phyloP scores from a whole-genome alignment of 2,113 vertebrate species.

The Ceyx melanurus region DNA sequence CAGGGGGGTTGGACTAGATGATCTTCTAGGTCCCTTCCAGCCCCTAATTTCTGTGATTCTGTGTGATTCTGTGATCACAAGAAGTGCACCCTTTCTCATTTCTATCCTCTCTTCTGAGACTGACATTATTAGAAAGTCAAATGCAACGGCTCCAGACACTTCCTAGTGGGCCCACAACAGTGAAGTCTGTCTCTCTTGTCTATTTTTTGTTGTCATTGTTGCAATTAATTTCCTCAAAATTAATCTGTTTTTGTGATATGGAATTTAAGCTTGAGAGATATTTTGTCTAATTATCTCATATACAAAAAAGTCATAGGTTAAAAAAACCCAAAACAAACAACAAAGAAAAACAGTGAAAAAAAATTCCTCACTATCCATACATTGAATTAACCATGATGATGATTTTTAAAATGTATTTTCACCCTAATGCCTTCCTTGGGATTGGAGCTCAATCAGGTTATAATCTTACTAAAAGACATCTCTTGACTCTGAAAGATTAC shows the following conservation, averaged over 20 bases:
- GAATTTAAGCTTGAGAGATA: background rate
- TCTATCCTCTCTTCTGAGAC: conserved; percentile 31
- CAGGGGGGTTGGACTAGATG: too few relatives aligned
- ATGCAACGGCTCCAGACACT: background rate
- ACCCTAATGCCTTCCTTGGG: background rate
- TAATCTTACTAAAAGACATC: background rate
- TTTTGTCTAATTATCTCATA: background rate
- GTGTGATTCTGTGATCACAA: background rate
- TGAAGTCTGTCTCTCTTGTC: background rate
- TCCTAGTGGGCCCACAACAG: background rate
- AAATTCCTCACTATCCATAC: background rate
- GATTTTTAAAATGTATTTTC: background rate
- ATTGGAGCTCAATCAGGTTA: background rate
- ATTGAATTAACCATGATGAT: background rate
- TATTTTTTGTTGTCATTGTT: background rate
- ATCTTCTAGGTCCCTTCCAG: too few relatives aligned
- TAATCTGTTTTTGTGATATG: background rate
- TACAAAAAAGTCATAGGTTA: background rate
- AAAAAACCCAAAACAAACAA: background rate
- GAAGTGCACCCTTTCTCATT: conserved; percentile 50
- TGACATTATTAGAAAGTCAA: conserved; percentile 61
- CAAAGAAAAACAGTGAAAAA: background rate
- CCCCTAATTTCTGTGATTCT: too few relatives aligned
- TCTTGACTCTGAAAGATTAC: background rate
- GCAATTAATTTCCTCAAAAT: background rate